Conservation (phyloP, 2,797 vertebrate species). For the Acanthurus lineatus region DNA sequence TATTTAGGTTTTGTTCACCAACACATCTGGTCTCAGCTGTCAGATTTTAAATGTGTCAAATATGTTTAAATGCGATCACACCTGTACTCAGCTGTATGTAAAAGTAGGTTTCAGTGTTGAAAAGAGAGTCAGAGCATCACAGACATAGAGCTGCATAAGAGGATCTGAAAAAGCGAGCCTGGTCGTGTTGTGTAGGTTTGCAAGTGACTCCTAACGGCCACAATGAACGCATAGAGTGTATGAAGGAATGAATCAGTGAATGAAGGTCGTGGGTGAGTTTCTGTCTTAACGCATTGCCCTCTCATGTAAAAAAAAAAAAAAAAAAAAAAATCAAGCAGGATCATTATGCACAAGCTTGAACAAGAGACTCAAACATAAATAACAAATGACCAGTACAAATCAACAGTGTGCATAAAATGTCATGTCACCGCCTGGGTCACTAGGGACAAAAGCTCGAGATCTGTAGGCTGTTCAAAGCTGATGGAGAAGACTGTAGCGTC, state of each 20-base stretch:
- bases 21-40: not conserved
- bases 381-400: constrained; percentile 60
- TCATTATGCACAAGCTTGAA: constrained; percentile 43
- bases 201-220: not conserved
- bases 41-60: not conserved
- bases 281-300: constrained; percentile 20
- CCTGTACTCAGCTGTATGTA: not conserved
- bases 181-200: not conserved
- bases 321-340: constrained; percentile 31
- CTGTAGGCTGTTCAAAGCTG: constrained; percentile 73
- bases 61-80: not conserved
- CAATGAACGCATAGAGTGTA: not conserved
- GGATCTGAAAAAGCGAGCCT: not conserved
- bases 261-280: constrained; percentile 25
- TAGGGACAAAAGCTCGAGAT: constrained; percentile 53
- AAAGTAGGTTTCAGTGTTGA: not conserved
- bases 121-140: not conserved
- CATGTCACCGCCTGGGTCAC: constrained; percentile 67
- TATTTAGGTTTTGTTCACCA: not conserved
- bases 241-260: constrained; percentile 32
- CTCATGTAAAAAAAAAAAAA: constrained; percentile 37
- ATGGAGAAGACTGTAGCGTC: constrained; percentile 67
- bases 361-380: constrained; percentile 62
- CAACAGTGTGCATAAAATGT: constrained; percentile 73
- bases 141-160: not conserved